Conservation (phyloP, 2,113 vertebrate species). For the Calypte anna region DNA sequence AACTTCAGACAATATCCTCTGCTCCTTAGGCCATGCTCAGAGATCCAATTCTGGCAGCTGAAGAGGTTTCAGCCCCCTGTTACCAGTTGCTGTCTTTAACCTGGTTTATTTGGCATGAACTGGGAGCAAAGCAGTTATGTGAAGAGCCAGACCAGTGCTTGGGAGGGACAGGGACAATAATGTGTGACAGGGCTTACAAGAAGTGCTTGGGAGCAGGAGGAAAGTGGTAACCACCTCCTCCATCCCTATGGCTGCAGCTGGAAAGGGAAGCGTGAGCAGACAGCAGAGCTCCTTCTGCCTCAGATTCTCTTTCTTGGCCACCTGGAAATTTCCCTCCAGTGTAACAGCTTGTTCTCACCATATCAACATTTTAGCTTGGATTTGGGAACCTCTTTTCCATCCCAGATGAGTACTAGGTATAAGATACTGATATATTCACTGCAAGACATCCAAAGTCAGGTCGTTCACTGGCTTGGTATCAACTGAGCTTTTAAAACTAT, state of each 20-base stretch:
- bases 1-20: neutral
- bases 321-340: neutral
- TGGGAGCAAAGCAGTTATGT: neutral
- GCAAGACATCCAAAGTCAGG: neutral
- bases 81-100: neutral
- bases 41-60: neutral
- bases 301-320: neutral
- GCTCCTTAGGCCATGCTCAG: neutral
- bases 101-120: neutral
- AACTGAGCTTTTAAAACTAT: neutral
- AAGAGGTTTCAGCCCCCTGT: accelerated
- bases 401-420: neutral
- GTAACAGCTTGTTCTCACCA: neutral
- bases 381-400: neutral
- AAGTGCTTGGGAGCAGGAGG: neutral
- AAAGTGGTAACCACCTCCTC: neutral
- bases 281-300: neutral
- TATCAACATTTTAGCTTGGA: neutral
- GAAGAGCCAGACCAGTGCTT: neutral
- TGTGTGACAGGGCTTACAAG: neutral
- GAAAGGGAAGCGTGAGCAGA: neutral
- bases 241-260: neutral
- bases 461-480: neutral
- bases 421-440: neutral
- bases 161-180: neutral